Evolutionary conservation across 2,113 vertebrate genomes (phyloP).

Genomic region (Lophochroa leadbeateri): DNA sequence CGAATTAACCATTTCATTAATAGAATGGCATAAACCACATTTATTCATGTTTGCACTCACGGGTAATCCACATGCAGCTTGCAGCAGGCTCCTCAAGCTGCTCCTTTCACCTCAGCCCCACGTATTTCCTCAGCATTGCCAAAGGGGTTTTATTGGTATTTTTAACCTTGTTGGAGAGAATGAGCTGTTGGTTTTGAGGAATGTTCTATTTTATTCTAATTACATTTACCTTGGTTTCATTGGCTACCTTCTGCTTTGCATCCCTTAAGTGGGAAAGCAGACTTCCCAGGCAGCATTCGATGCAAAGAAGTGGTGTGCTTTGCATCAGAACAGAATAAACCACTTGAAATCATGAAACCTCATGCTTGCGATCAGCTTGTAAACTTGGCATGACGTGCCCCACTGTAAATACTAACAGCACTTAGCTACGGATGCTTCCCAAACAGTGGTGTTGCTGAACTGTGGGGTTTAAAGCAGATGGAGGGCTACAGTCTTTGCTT

Average conservation of each 20-base stretch:
- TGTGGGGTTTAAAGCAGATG: neutral
- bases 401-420: constrained; percentile 36
- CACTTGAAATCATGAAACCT: constrained; percentile 43
- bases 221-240: constrained; percentile 68
- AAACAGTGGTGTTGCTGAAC: neutral
- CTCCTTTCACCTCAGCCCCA: constrained; percentile 43
- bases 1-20: constrained; percentile 84
- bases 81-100: constrained; percentile 58
- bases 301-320: constrained; percentile 21
- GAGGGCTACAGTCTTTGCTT: neutral
- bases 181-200: constrained; percentile 23
- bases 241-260: constrained; percentile 65
- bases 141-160: constrained; percentile 44
- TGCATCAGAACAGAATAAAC: constrained; percentile 57
- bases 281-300: constrained; percentile 41
- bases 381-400: constrained; percentile 31
- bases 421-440: constrained; percentile 24
- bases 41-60: constrained; percentile 61
- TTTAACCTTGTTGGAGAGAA: neutral
- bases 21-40: constrained; percentile 70
- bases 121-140: constrained; percentile 56
- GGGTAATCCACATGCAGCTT: constrained; percentile 48
- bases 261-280: constrained; percentile 54
- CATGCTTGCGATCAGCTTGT: neutral
- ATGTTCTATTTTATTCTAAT: constrained; percentile 51